phyloP scores from a whole-genome alignment of 2,113 vertebrate genomes.

The Hippocampus mohnikei region DNA sequence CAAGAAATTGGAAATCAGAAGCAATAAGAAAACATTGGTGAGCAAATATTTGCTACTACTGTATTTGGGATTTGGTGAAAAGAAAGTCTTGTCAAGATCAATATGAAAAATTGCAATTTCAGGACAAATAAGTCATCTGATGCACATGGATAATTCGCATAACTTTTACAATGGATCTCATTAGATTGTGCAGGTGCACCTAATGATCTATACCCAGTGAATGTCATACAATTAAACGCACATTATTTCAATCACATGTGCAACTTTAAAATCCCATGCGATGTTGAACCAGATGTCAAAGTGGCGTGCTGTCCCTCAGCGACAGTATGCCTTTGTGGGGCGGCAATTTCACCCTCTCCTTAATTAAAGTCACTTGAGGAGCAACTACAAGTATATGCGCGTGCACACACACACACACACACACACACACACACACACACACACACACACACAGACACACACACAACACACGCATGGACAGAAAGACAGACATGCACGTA shows the following conservation, averaged over 20 bases:
- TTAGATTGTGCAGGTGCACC: neutral
- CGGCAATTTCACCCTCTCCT: slow-evolving; percentile 46
- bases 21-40: too few relatives aligned
- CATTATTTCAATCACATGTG: slow-evolving; percentile 5
- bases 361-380: slow-evolving; percentile 50
- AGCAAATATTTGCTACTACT: too few relatives aligned
- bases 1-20: too few relatives aligned
- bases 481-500: slow-evolving; percentile 26
- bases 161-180: neutral
- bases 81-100: neutral
- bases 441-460: slow-evolving; percentile 26
- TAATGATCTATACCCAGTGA: neutral
- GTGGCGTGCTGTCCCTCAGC: slow-evolving; percentile 14
- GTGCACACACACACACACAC: slow-evolving; percentile 33
- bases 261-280: slow-evolving; percentile 20
- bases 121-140: too few relatives aligned
- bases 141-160: neutral
- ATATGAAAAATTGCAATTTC: neutral
- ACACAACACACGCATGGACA: slow-evolving; percentile 1
- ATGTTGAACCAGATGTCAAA: slow-evolving; percentile 35
- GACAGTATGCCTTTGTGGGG: slow-evolving; percentile 33
- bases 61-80: too few relatives aligned
- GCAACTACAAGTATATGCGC: slow-evolving; percentile 16
- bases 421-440: slow-evolving; percentile 23
- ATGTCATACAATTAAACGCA: neutral